A percentile compares a stretch with the other conserved stretches of the same genome.
phyloP scores from a whole-genome alignment of 2,113 vertebrate species.

The Ceuthmochares aereus region DNA sequence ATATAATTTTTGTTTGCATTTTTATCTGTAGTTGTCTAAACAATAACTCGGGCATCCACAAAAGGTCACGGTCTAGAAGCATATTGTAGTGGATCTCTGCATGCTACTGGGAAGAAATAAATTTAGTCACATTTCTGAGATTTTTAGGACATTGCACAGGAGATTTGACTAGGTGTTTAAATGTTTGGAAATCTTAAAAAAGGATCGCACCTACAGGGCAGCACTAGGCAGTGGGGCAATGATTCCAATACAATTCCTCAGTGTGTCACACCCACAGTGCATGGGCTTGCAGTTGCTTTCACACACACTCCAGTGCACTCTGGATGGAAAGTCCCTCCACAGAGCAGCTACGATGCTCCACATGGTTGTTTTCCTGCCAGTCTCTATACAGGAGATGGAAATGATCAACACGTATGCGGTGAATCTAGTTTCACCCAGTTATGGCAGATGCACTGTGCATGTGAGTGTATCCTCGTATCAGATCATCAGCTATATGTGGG shows the following conservation, averaged over 20 bases:
- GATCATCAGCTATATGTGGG: neutral
- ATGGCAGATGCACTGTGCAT: neutral
- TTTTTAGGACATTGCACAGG: neutral
- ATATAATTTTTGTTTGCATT: neutral
- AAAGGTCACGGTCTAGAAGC: neutral
- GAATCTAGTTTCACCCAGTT: neutral
- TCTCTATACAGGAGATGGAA: neutral
- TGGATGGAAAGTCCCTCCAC: neutral
- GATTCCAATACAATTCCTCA: fast-evolving
- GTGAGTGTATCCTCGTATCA: neutral
- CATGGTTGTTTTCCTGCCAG: fast-evolving
- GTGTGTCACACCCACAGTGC: fast-evolving
- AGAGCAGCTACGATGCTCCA: neutral
- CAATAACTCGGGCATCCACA: fast-evolving
- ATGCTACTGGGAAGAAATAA: neutral
- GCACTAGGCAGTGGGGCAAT: neutral
- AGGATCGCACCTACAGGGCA: neutral
- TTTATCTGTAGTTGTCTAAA: neutral
- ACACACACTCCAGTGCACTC: neutral
- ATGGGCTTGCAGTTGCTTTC: neutral
- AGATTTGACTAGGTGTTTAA: neutral
- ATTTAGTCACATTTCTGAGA: neutral
- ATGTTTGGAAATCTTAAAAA: neutral
- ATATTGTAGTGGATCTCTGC: neutral
- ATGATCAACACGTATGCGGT: fast-evolving